Base-by-base conservation (phyloP, 2,113 vertebrate species). In the Sylvia atricapilla region DNA sequence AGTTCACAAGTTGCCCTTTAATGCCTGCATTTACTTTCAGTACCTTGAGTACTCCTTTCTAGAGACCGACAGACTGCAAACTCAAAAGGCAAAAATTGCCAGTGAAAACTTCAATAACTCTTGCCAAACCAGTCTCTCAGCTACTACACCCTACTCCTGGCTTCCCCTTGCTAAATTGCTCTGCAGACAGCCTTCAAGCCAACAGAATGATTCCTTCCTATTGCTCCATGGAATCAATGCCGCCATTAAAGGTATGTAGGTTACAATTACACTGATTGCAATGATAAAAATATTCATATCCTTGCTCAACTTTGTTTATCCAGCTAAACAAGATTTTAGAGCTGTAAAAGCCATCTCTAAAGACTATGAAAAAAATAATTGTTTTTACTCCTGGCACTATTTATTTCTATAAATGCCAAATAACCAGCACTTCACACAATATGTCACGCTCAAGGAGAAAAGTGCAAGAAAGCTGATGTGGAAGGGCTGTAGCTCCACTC, bases 351-450 rank as follows among this genome's bases (percentile, higher is more conserved):
- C 22, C 30, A n/a, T 52, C 31, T 66, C 84, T 62, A 53, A 39
- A 95, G 83, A 91, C 73, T 63, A 93, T 95, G 87, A 69, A 73
- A 52, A 46, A 53, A 28, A 4, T 1, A 67, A 37, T 14, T 69
- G 30, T 9, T 35, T 92, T 69, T 83, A 75, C 37, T 82, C 50
- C 24, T 33, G 11, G 70, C 60, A 33, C 28, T 72, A n/a, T 86
- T 95, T 84, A 88, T 73, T 95, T 94, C 90, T 89, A 66, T 67
- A 87, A 96, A 95, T 50, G 60, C 31, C 66, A 94, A 94, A 89
- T 90, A 91, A n/a, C 63, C 66, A 63, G 56, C 47, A 67, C 23
- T 69, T 95, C 73, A 84, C 55, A 47, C 41, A 79, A 89, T 81
- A 70, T 39, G 15, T 39, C 59, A 55, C 4, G 9, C 46, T 93